Conservation (phyloP, 2,888 invertebrate species). For the Neoascia interrupta region DNA sequence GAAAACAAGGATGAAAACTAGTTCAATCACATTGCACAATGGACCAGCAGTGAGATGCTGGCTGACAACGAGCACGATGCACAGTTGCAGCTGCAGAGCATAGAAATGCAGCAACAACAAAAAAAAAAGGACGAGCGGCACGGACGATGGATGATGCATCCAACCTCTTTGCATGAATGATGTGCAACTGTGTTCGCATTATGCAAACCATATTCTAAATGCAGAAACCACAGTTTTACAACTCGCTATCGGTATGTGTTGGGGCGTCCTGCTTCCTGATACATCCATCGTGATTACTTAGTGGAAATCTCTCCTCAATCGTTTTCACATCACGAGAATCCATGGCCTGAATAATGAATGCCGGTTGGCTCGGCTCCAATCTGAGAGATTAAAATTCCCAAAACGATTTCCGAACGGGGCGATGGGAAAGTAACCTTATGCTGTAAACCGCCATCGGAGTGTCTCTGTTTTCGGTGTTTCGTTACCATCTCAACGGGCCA, state of each 20-base stretch:
- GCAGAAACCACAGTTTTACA: conserved; percentile 12
- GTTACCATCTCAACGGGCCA: not conserved
- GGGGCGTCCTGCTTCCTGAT: conserved; percentile 40
- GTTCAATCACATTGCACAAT: conserved; percentile 66
- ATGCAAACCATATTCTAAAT: conserved; percentile 55
- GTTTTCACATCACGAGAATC: conserved; percentile 58
- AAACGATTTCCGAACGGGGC: conserved; percentile 54
- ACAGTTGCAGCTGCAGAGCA: not conserved
- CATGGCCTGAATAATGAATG: conserved; percentile 64
- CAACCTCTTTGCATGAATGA: conserved; percentile 51
- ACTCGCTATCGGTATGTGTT: not conserved
- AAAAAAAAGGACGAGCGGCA: not conserved
- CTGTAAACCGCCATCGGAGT: conserved; percentile 18
- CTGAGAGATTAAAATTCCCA: conserved; percentile 66
- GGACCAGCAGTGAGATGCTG: conserved; percentile 20
- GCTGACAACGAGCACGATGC: conserved; percentile 5
- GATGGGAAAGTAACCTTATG: conserved; percentile 53
- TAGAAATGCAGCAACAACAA: conserved; percentile 5
- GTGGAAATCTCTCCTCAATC: conserved; percentile 60
- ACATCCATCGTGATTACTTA: conserved; percentile 67
- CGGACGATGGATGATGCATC: not conserved
- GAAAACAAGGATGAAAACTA: conserved; percentile 54
- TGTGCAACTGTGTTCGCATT: conserved; percentile 49
- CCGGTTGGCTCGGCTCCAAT: conserved; percentile 63
- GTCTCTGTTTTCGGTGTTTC: not conserved